phyloP scores from a whole-genome alignment of 2,888 invertebrate species.

The Mesorhabditis sp. region DNA sequence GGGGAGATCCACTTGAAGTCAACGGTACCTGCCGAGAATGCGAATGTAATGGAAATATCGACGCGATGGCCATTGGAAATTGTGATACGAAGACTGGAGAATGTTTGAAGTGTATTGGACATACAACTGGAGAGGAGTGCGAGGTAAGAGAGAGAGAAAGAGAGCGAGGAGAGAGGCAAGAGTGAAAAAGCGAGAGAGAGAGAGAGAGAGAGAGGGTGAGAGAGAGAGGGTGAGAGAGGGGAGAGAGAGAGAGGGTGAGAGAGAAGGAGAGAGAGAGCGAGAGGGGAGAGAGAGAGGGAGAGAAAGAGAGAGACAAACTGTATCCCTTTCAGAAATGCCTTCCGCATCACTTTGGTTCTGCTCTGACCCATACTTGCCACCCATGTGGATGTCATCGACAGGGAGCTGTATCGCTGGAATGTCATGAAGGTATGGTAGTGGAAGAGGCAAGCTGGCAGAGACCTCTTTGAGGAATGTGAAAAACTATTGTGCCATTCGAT shows the following conservation, averaged over 20 bases:
- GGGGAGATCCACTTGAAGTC: constrained; percentile 72
- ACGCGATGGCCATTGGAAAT: constrained; percentile 64
- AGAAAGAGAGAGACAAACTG: background rate
- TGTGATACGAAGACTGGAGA: constrained; percentile 78
- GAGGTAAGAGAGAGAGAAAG: constrained; percentile 61
- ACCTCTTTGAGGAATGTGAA: too few species aligned
- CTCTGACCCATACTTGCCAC: constrained; percentile 48
- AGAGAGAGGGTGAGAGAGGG: constrained; percentile 27
- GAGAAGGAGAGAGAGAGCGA: too few species aligned
- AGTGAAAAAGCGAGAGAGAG: background rate
- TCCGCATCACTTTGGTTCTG: constrained; percentile 54
- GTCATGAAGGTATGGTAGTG: background rate
- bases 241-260: background rate
- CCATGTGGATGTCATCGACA: constrained; percentile 73
- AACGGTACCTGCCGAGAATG: constrained; percentile 67
- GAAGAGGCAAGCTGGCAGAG: too few species aligned
- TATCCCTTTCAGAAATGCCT: constrained; percentile 30
- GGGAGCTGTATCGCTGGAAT: constrained; percentile 68
- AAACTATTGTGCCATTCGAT: too few species aligned
- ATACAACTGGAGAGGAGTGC: constrained; percentile 72
- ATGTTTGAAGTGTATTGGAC: constrained; percentile 79
- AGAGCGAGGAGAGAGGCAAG: background rate
- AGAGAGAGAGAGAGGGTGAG: background rate
- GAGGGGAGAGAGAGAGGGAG: constrained; percentile 28
- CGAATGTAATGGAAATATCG: constrained; percentile 83